Evolutionary conservation across 2,113 vertebrate genomes (phyloP).

Genomic region (Todiramphus chloris): DNA sequence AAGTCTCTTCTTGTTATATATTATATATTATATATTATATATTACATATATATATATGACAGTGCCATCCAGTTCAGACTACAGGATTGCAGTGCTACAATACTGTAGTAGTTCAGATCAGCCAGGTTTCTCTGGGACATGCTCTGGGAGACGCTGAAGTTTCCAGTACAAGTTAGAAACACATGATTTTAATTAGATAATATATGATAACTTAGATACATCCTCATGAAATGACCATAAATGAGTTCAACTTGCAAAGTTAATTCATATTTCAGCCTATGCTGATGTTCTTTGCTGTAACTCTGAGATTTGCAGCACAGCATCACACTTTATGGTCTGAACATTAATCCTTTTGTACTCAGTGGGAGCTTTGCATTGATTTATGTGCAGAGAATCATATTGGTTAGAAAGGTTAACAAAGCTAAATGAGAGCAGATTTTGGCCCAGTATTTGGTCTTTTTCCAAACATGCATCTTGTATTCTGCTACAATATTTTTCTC

Average conservation of each 20-base stretch:
- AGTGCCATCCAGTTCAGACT: background rate
- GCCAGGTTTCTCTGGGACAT: background rate
- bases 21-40: no score
- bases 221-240: background rate
- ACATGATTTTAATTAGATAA: background rate
- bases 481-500: background rate
- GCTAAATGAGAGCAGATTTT: background rate
- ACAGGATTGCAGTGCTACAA: background rate
- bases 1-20: background rate
- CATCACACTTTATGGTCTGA: background rate
- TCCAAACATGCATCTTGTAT: background rate
- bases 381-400: background rate
- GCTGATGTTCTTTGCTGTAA: fast-evolving
- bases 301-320: background rate
- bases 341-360: background rate
- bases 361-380: background rate
- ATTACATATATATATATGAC: background rate
- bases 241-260: background rate
- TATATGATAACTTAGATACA: background rate
- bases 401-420: background rate
- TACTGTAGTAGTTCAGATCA: background rate
- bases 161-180: background rate
- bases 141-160: background rate
- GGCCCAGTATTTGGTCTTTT: background rate
- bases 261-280: background rate